Base-by-base conservation (phyloP, 2,888 invertebrate species). In the Pyralis farinalis region DNA sequence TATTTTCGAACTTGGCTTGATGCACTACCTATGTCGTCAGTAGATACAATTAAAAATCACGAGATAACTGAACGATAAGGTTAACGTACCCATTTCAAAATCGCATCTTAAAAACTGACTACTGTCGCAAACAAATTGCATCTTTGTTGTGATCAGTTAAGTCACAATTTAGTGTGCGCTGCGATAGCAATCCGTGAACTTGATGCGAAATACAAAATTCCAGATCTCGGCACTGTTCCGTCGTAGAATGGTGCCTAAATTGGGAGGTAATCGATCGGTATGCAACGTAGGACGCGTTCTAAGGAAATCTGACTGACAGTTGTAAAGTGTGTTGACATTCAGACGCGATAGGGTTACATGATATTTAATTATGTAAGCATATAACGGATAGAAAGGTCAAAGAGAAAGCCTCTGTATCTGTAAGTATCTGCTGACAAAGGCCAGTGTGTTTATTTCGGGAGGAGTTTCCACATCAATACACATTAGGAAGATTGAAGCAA, bases 41-140 rank as follows among this genome's bases (percentile, higher is more conserved):
- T n/a, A n/a, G n/a, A n/a, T n/a, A n/a, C 40, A 43, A 42, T 52
- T 49, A 47, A 50, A 27, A 36, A 40, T 46, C 34, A 60, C 42
- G 44, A 71, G 57, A 68, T 56, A 63, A 53, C 51, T 44, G 43
- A 51, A 46, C 45, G 48, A 47, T 48, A 54, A 69, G 79, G 71
- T 75, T 66, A 76, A 73, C 53, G 65, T 65, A 74, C 81, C 58
- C 68, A 66, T 74, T 58, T 34, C 6, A 33, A 62, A 66, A 60
- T 53, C 53, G 58, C 61, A 69, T 61, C 58, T 55, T 40, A 49
- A 33, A 38, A 51, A 29, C 42, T 34, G 31, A 11, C 27, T n/a
- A 31, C 8, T 8, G n/a, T 9, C 9, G 1, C 36, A 40, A 7
- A 16, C 39, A 38, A 60, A 36, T 42, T 43, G 36, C 48, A 39